Conservation (phyloP, 2,888 invertebrate species). For the Trissolcus brochymenae region DNA sequence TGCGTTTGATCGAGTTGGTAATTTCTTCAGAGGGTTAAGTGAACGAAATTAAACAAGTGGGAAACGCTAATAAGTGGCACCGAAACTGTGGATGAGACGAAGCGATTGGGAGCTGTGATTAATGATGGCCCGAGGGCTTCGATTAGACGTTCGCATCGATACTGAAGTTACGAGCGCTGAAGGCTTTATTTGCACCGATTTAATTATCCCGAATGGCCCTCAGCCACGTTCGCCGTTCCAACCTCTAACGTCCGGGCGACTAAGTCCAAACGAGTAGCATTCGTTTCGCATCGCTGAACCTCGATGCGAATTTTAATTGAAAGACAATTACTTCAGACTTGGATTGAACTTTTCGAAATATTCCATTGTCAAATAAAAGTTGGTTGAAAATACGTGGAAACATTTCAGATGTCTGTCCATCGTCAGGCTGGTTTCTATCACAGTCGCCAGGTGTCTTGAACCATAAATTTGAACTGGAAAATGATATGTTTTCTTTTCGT, state of each 20-base stretch:
- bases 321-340: constrained; percentile 8
- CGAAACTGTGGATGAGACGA: constrained; percentile 42
- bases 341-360: not conserved
- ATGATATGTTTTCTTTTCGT: no score
- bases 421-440: no score
- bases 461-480: no score
- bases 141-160: constrained; percentile 67
- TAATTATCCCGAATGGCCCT: constrained; percentile 68
- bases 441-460: no score
- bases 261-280: constrained; percentile 20
- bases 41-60: constrained; percentile 42
- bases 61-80: constrained; percentile 54
- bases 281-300: constrained; percentile 29
- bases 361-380: no score
- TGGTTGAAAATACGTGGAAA: no score
- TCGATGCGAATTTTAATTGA: constrained; percentile 15
- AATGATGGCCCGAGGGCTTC: constrained; percentile 70
- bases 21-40: not conserved
- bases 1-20: constrained; percentile 25
- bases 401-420: no score
- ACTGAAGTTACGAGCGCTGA: constrained; percentile 61
- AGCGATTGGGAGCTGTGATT: constrained; percentile 65
- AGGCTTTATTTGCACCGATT: constrained; percentile 72
- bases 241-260: constrained; percentile 32
- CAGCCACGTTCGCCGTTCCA: constrained; percentile 31